These are phyloP conservation scores for Caenorhabditis wallacei DNA, from an alignment of 2,888 invertebrate species.

Conservation along the genomic window DNA sequence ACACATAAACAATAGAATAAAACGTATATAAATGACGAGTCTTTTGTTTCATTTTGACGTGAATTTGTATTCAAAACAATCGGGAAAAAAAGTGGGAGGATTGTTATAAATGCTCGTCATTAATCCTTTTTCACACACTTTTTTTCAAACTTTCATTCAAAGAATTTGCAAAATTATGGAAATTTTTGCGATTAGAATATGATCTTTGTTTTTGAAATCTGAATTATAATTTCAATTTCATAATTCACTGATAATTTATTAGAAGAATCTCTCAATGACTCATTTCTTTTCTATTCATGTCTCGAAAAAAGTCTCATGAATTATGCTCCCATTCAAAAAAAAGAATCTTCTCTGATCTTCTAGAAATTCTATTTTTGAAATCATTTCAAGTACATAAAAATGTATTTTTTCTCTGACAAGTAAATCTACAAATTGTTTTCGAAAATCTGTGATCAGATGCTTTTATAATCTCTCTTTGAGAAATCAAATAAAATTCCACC, in stretches of 20 bases:
- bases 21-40: slow-evolving; percentile 12
- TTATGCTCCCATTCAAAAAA: no score
- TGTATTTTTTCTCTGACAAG: neutral
- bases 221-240: no score
- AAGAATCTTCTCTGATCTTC: no score
- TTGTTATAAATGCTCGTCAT: neutral
- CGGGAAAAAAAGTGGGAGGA: neutral
- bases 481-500: neutral
- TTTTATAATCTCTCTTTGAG: no score
- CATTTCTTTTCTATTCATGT: no score
- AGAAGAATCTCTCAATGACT: no score
- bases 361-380: no score
- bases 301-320: no score
- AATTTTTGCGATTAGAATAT: no score
- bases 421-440: neutral
- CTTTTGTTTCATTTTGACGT: slow-evolving; percentile 13
- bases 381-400: no score
- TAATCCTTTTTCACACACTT: neutral
- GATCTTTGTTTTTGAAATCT: no score
- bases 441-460: neutral
- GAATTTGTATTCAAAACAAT: slow-evolving; percentile 1
- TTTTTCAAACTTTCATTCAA: neutral
- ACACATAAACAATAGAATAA: slow-evolving; percentile 22
- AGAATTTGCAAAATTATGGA: neutral
- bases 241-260: no score